Evolutionary conservation across 2,888 invertebrate species (phyloP).

Genomic region (Galerucella calmariensis): DNA sequence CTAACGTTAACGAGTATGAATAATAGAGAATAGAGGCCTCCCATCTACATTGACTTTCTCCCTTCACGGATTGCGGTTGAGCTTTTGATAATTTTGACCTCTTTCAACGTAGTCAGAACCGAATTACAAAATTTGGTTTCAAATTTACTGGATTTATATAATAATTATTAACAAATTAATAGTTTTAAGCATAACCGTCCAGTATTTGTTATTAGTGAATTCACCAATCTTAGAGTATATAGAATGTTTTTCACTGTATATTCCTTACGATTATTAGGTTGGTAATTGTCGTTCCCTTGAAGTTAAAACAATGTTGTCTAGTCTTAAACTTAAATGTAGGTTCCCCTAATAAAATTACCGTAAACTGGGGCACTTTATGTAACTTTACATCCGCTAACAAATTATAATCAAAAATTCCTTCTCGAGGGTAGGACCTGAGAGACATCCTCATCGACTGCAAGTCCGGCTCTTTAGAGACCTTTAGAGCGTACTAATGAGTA

Average conservation of each 20-base stretch:
- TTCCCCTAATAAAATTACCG: not conserved
- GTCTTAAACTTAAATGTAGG: not conserved
- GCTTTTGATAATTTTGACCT: not conserved
- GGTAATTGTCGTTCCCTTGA: not conserved
- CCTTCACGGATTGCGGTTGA: not conserved
- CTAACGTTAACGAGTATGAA: not conserved
- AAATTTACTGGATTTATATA: no score
- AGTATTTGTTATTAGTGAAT: no score
- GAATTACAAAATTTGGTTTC: not conserved
- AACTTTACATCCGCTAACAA: not conserved
- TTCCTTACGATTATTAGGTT: no score
- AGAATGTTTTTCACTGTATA: not conserved
- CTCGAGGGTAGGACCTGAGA: constrained; percentile 2
- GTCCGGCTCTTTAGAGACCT: not conserved
- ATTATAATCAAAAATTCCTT: constrained; percentile 6
- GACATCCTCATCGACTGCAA: not conserved
- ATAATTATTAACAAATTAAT: no score
- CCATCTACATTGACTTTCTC: not conserved
- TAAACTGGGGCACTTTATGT: not conserved
- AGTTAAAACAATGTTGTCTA: not conserved
- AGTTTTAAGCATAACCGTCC: no score
- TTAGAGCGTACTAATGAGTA: not conserved
- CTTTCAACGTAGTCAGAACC: not conserved
- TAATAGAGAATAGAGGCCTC: constrained; percentile 2
- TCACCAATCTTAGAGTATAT: no score